phyloP scores from a whole-genome alignment of 2,888 invertebrate species.

The Rotaria magnacalcarata region DNA sequence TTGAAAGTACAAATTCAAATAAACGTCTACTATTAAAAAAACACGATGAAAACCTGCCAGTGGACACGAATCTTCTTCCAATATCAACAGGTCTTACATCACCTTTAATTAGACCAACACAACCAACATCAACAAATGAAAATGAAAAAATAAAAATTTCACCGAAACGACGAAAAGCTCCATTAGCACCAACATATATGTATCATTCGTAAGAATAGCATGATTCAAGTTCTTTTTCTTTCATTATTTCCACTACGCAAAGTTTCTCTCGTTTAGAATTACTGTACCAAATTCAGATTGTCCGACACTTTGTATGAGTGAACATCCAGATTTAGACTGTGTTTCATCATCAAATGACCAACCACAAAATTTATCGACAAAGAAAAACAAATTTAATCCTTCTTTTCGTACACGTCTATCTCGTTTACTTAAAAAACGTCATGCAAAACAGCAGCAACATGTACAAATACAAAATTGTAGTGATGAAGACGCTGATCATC shows the following conservation, averaged over 20 bases:
- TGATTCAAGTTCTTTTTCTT: not conserved
- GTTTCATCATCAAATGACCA: not conserved
- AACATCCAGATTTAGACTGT: not conserved
- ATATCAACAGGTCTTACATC: not conserved
- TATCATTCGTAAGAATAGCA: not conserved
- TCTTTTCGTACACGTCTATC: not conserved
- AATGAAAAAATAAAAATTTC: not conserved
- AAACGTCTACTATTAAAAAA: not conserved
- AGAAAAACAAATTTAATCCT: constrained; percentile 5
- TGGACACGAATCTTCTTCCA: not conserved
- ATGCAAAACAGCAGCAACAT: not conserved
- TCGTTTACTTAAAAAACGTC: not conserved
- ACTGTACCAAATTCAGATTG: not conserved
- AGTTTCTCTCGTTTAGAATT: not conserved
- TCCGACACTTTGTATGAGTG: not conserved
- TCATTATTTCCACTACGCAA: not conserved
- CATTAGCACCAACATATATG: constrained; percentile 17
- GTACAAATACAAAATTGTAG: not conserved
- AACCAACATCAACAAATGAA: not conserved
- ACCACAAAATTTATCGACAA: not conserved
- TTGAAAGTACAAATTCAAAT: constrained; percentile 24
- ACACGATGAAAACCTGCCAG: not conserved
- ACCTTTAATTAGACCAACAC: not conserved
- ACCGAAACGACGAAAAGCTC: constrained; percentile 19
- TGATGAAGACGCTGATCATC: not conserved